phyloP scores from a whole-genome alignment of 2,888 invertebrate genomes.

The Drosophila silvestris region DNA sequence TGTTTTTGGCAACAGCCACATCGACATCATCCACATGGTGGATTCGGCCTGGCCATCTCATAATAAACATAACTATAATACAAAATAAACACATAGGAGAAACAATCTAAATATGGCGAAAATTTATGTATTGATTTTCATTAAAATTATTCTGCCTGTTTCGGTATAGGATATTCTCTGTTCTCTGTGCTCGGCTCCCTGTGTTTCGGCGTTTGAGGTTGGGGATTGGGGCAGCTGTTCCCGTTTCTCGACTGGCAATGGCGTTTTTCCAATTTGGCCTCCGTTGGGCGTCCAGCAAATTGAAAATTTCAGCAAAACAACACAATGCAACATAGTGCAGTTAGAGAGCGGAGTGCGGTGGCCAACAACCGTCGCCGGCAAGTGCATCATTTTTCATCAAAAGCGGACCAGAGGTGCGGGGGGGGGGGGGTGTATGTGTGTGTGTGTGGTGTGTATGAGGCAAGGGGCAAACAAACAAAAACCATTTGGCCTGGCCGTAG shows the following conservation, averaged over 20 bases:
- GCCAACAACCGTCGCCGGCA: constrained; percentile 44
- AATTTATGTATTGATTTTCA: constrained; percentile 79
- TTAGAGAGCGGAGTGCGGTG: constrained; percentile 8
- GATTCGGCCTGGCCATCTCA: constrained; percentile 29
- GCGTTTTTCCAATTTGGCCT: constrained; percentile 70
- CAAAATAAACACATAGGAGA: constrained; percentile 77
- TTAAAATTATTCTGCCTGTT: constrained; percentile 66
- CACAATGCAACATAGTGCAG: constrained; percentile 54
- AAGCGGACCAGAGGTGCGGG: neutral
- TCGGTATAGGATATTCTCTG: constrained; percentile 26
- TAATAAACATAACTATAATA: constrained; percentile 78
- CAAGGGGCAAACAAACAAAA: constrained; percentile 63
- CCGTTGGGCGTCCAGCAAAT: constrained; percentile 70
- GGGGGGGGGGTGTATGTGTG: neutral
- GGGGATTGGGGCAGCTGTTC: constrained; percentile 11
- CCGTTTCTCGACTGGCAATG: constrained; percentile 40
- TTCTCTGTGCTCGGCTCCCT: neutral
- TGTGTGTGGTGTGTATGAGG: neutral
- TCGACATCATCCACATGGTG: constrained; percentile 19
- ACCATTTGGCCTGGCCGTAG: constrained; percentile 58
- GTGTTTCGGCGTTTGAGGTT: neutral
- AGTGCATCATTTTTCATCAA: constrained; percentile 80
- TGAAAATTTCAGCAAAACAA: constrained; percentile 75
- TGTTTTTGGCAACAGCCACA: constrained; percentile 38
- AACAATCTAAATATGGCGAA: constrained; percentile 75